Evolutionary conservation across 2,888 invertebrate species (phyloP).

Genomic region (Sericinus montela): DNA sequence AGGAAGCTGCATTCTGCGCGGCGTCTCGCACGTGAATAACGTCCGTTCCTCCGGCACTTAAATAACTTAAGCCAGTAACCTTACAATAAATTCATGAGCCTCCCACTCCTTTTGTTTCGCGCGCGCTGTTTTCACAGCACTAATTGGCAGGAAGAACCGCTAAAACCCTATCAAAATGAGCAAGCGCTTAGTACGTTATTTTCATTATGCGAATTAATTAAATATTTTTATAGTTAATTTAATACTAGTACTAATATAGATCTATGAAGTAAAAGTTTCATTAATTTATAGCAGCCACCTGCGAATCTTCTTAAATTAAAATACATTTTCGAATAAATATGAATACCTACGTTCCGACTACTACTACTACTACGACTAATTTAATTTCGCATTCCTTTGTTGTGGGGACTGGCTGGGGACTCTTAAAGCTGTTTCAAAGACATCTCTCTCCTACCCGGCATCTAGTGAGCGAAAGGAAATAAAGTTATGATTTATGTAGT

Average conservation of each 20-base stretch:
- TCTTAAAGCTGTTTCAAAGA: conserved; percentile 73
- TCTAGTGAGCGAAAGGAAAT: conserved; percentile 71
- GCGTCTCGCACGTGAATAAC: conserved; percentile 69
- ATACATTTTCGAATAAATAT: conserved; percentile 39
- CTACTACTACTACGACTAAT: conserved; percentile 62
- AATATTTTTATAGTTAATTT: background rate
- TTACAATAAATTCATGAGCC: conserved; percentile 73
- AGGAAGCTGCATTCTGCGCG: conserved; percentile 71
- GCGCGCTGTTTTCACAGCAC: conserved; percentile 53
- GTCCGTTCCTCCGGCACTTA: conserved; percentile 64
- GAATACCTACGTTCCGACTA: conserved; percentile 47
- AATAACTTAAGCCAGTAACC: conserved; percentile 72
- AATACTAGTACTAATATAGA: too few species aligned
- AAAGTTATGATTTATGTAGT: conserved; percentile 77
- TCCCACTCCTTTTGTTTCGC: conserved; percentile 59
- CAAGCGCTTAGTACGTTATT: conserved; percentile 38
- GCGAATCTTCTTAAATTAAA: background rate
- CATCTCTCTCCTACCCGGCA: conserved; percentile 57
- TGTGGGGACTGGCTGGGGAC: conserved; percentile 54
- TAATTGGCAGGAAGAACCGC: conserved; percentile 71
- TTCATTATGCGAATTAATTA: conserved; percentile 14
- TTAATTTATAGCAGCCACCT: background rate
- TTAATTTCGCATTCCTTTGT: conserved; percentile 70
- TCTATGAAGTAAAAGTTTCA: background rate
- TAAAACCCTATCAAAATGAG: conserved; percentile 62